These are phyloP conservation scores for Dufourea novaeangliae DNA, from an alignment of 1,140 invertebrate species.

Conservation along the genomic window DNA sequence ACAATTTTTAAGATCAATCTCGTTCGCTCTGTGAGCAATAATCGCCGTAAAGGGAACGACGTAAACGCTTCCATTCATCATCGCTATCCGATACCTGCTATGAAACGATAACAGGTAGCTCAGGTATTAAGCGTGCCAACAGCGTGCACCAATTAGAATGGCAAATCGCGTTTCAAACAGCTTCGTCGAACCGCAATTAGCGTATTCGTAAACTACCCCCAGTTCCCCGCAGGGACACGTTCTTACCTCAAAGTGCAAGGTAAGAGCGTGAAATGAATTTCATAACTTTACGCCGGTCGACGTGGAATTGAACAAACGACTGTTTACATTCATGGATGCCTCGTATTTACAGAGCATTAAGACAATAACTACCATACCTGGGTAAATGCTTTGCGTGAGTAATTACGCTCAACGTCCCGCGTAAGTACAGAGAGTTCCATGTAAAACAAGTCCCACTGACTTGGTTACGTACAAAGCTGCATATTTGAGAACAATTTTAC, in stretches of 20 bases:
- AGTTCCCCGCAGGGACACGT: too few species aligned
- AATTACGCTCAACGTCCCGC: constrained; percentile 30
- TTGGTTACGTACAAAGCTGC: too few species aligned
- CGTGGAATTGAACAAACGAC: constrained; percentile 41
- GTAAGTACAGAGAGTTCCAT: too few species aligned
- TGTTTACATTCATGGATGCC: constrained; percentile 27
- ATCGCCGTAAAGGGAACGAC: neutral
- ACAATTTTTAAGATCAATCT: neutral
- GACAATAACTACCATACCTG: constrained; percentile 9
- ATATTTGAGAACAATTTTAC: too few species aligned
- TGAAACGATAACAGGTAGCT: neutral
- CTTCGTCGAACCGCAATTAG: constrained; percentile 29
- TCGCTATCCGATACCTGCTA: neutral
- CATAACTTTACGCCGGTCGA: constrained; percentile 21
- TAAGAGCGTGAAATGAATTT: constrained; percentile 42
- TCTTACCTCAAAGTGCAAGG: constrained; percentile 17
- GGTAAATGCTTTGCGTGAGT: constrained; percentile 31
- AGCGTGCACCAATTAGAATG: constrained; percentile 12
- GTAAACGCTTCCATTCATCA: neutral
- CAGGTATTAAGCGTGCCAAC: neutral
- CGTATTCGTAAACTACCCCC: constrained; percentile 14
- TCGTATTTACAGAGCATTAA: constrained; percentile 27
- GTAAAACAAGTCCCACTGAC: too few species aligned
- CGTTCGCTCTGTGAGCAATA: neutral
- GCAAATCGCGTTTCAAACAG: constrained; percentile 29